These are phyloP conservation scores for Macrosiphum euphorbiae DNA, from an alignment of 2,888 invertebrate species.

Conservation along the genomic window DNA sequence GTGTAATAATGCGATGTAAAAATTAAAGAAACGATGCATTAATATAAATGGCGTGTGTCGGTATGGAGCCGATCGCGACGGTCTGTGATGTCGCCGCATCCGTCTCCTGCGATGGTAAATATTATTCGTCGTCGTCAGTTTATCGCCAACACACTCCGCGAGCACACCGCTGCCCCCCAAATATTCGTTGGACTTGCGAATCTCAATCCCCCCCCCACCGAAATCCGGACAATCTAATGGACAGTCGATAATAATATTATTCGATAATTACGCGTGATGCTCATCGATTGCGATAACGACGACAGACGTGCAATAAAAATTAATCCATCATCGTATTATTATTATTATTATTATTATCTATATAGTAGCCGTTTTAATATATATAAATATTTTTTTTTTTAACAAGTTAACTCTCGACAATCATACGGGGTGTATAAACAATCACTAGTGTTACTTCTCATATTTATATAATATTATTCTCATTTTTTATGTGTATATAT, in stretches of 20 bases:
- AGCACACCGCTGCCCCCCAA: neutral
- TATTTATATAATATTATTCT: neutral
- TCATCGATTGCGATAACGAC: neutral
- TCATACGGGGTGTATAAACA: conserved; percentile 59
- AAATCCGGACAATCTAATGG: neutral
- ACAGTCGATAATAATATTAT: neutral
- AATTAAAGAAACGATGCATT: neutral
- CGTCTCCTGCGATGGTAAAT: neutral
- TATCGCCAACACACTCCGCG: neutral
- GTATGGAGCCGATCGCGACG: neutral
- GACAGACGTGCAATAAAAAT: neutral
- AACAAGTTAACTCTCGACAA: conserved; percentile 53
- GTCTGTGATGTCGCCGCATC: neutral
- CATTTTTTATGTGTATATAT: neutral
- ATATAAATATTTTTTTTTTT: neutral
- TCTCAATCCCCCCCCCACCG: neutral
- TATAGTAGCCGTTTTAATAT: neutral
- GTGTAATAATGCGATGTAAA: neutral
- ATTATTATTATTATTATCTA: neutral
- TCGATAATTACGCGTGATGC: neutral
- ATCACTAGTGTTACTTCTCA: conserved; percentile 56
- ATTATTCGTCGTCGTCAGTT: neutral
- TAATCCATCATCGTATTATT: conserved; percentile 13
- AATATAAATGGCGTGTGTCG: neutral
- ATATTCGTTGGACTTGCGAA: neutral